phyloP scores from a whole-genome alignment of 1,140 invertebrate species.

The Elymnias hypermnestra region DNA sequence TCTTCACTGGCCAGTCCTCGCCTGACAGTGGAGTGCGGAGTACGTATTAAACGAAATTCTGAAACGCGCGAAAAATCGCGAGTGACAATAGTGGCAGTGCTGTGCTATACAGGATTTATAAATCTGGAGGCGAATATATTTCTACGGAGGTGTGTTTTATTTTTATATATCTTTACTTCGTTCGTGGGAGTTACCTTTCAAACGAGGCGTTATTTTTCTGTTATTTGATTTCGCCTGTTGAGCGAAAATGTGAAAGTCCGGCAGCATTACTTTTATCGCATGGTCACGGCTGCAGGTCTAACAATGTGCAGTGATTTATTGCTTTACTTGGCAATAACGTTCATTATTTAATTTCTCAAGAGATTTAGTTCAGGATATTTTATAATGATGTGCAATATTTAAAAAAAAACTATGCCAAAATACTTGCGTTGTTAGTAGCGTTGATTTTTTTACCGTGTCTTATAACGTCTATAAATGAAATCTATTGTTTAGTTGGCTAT shows the following conservation, averaged over 20 bases:
- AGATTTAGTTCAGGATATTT: too few species aligned
- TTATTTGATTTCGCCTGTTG: conserved; percentile 23
- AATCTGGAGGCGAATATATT: conserved; percentile 60
- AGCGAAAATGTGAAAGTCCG: conserved; percentile 54
- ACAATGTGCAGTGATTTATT: conserved; percentile 19
- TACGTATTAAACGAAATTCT: conserved; percentile 27
- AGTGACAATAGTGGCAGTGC: conserved; percentile 40
- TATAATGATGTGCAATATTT: too few species aligned
- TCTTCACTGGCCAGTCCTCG: conserved; percentile 37
- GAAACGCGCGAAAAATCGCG: conserved; percentile 42
- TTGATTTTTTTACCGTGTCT: too few species aligned
- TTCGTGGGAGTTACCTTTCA: conserved; percentile 16
- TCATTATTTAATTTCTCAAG: neutral
- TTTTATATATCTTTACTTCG: conserved; percentile 10
- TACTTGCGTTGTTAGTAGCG: neutral
- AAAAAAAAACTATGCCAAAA: too few species aligned
- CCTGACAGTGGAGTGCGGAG: conserved; percentile 23
- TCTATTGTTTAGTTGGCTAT: too few species aligned
- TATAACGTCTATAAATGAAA: too few species aligned
- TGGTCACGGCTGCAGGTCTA: conserved; percentile 24
- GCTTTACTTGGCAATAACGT: conserved; percentile 6
- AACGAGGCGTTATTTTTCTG: conserved; percentile 8
- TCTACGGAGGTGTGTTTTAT: conserved; percentile 50
- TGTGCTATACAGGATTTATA: conserved; percentile 35
- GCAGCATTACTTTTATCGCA: conserved; percentile 22